phyloP scores from a whole-genome alignment of 2,797 vertebrate species.

The Kryptopterus vitreolus region DNA sequence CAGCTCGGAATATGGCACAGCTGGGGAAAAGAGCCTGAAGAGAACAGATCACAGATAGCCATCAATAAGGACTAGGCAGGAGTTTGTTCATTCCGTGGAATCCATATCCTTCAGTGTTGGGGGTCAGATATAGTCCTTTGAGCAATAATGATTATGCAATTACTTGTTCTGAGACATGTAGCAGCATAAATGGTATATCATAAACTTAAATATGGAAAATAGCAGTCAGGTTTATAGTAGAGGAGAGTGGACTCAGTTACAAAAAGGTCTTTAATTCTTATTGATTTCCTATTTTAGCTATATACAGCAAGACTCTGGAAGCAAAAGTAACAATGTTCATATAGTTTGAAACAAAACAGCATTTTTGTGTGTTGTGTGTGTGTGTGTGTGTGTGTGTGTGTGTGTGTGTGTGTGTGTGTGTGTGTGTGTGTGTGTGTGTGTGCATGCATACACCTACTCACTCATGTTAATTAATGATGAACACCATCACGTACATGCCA shows the following conservation, averaged over 20 bases:
- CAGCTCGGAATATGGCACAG: neutral
- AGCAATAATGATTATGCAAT: neutral
- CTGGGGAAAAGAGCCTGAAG: neutral
- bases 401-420: no score
- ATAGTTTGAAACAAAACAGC: neutral
- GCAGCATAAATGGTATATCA: neutral
- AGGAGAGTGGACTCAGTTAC: neutral
- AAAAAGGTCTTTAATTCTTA: neutral
- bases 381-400: neutral
- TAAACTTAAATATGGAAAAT: neutral
- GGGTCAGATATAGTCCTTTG: neutral
- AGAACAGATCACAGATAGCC: conserved; percentile 14
- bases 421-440: no score
- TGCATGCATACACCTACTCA: neutral
- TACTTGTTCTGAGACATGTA: neutral
- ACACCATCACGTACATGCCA: neutral
- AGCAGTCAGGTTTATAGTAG: neutral
- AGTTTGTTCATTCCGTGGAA: neutral
- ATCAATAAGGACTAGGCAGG: neutral
- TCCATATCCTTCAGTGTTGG: neutral
- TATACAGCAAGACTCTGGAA: neutral
- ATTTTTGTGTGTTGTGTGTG: neutral
- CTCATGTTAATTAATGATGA: neutral
- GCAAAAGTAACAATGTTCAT: neutral
- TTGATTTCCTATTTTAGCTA: neutral